Evolutionary conservation across 2,113 vertebrate genomes (phyloP).

Genomic region (Turdus rufiventris): DNA sequence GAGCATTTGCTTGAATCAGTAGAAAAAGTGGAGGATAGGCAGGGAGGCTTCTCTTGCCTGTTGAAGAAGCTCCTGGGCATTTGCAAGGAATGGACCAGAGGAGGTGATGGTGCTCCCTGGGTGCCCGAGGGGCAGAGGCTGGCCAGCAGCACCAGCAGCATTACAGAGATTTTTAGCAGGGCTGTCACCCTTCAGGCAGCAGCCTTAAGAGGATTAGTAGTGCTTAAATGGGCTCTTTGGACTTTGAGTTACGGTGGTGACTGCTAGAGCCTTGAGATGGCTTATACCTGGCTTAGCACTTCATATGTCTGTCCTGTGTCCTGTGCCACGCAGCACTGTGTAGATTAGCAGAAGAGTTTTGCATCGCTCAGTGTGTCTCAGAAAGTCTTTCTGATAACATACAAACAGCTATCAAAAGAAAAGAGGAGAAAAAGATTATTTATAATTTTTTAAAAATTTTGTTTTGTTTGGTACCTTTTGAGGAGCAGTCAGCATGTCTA

Average conservation of each 20-base stretch:
- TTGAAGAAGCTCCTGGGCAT: not conserved
- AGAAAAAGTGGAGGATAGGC: not conserved
- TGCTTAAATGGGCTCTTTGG: not conserved
- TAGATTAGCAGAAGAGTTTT: not conserved
- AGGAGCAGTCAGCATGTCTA: not conserved
- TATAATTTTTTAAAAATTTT: not conserved
- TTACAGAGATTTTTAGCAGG: not conserved
- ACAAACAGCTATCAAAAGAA: not conserved
- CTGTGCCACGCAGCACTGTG: not conserved
- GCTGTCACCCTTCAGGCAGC: not conserved
- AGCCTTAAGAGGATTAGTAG: not conserved
- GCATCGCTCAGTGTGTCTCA: not conserved
- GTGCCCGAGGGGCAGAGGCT: not conserved
- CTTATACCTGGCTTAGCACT: conserved; percentile 36
- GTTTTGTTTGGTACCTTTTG: not conserved
- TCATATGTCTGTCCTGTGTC: not conserved
- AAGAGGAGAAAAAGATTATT: not conserved
- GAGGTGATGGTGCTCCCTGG: not conserved
- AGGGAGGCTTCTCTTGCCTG: not conserved
- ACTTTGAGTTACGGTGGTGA: not conserved
- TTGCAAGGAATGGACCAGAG: not conserved
- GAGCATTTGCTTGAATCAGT: not conserved
- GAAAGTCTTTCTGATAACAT: not conserved
- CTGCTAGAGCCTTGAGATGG: conserved; percentile 6
- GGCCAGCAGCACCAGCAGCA: not conserved